Evolutionary conservation across 2,888 invertebrate species (phyloP), one percentile per base, ranked within the genome.

Genomic region (Poecilobothrus nobilitatus): DNA sequence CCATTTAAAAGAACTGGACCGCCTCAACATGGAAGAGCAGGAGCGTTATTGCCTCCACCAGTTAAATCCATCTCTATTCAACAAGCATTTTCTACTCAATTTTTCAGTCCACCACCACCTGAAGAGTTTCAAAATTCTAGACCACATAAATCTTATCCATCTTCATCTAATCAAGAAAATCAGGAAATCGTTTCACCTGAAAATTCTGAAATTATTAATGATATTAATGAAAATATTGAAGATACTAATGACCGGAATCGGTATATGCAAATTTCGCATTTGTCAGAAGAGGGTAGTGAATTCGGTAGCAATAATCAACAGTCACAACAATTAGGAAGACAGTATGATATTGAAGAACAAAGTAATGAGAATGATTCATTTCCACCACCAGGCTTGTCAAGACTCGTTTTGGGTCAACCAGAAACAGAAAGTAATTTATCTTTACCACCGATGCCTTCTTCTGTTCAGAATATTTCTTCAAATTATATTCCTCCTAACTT

Each of bases 201-300:
- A 76, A 89, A 89, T 77, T 87, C 87, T 0, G 90, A 89, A 78
- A 84, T 87, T 69, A 87, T 87, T 0, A 88, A 87, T 20, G 34
- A 63, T 37, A 64, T n/a, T 67, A 69, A 27, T 63, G 63, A 44
- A 65, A 18, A 18, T n/a, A n/a, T 64, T 37, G 62, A 70, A 61
- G n/a, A 71, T 72, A 78, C 89, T 0, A 87, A 86, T 77, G 91
- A 91, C 74, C 84, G 91, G 70, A 90, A 91, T 77, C 89, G 91
- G 78, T 91, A 91, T 78, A 80, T 91, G 70, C 90, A 91, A 80
- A 91, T 91, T 2, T 90, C 90, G 21, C 90, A 90, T 75, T 80
- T 91, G 66, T 89, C 89, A 1, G 86, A 87, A 73, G 81, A 83
- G 12, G 84, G 84, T 73, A 68, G 70, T n/a, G 63, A 66, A 63